phyloP scores from a whole-genome alignment of 2,888 invertebrate genomes.

The Bruchidius siliquastri region DNA sequence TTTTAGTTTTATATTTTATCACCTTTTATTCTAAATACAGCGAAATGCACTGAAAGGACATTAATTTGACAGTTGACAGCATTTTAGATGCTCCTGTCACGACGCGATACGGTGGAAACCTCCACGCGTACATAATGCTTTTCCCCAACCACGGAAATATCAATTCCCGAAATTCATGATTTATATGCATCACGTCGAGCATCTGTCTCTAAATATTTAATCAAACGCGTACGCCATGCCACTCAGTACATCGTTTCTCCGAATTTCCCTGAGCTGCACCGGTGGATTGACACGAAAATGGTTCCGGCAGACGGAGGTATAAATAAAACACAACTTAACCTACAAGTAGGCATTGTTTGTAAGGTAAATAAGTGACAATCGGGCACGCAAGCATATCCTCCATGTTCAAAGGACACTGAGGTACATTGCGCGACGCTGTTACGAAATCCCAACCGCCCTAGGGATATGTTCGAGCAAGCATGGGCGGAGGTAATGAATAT shows the following conservation, averaged over 20 bases:
- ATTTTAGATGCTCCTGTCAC: no score
- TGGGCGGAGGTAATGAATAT: not conserved
- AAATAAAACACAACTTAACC: constrained; percentile 21
- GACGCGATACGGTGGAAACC: not conserved
- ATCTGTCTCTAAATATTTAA: constrained; percentile 10
- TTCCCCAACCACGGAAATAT: not conserved
- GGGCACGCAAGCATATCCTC: constrained; percentile 18
- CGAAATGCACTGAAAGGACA: no score
- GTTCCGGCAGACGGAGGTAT: constrained; percentile 8
- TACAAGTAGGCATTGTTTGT: constrained; percentile 21
- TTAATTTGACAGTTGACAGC: no score
- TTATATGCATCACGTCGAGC: not conserved
- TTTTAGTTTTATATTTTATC: no score
- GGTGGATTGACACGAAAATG: constrained; percentile 14
- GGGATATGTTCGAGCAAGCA: not conserved
- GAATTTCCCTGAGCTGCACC: constrained; percentile 1
- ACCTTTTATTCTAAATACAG: no score
- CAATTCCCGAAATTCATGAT: not conserved
- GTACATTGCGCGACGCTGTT: not conserved
- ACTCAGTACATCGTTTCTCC: constrained; percentile 7
- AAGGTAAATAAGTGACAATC: constrained; percentile 25
- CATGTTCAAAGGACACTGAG: not conserved
- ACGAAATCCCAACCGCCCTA: not conserved
- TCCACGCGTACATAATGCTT: not conserved
- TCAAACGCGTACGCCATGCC: constrained; percentile 7